Conservation (phyloP, 2,888 invertebrate species). For the Halictus ligatus region DNA sequence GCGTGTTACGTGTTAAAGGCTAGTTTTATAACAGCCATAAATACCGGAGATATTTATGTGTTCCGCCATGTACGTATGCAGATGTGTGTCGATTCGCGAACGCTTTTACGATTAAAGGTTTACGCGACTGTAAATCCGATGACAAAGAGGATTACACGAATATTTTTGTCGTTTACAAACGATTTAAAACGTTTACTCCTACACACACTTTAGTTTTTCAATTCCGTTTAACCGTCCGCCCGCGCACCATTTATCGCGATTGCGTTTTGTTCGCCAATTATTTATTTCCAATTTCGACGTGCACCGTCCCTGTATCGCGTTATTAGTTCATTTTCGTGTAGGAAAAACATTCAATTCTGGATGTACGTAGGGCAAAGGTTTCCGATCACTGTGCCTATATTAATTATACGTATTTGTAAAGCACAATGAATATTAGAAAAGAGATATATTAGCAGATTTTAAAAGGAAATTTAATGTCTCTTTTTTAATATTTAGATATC, state of each 20-base stretch:
- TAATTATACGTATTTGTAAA: no score
- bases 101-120: neutral
- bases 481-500: no score
- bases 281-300: neutral
- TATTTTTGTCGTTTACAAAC: neutral
- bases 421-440: no score
- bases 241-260: neutral
- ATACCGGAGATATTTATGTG: neutral
- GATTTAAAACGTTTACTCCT: neutral
- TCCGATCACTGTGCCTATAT: no score
- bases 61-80: neutral
- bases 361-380: no score
- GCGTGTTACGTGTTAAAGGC: neutral
- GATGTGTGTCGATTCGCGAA: neutral
- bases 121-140: neutral
- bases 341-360: neutral
- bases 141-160: neutral
- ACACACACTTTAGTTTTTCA: neutral
- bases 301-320: neutral
- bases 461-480: no score
- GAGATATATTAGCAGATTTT: no score
- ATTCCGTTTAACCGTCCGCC: neutral
- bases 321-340: no score
- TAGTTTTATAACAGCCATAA: neutral
- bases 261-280: neutral